A percentile compares a stretch with the other conserved stretches of the same genome.
Evolutionary conservation across 1,140 invertebrate genomes (phyloP).

Genomic region (Pseudomyrmex flavicornis): DNA sequence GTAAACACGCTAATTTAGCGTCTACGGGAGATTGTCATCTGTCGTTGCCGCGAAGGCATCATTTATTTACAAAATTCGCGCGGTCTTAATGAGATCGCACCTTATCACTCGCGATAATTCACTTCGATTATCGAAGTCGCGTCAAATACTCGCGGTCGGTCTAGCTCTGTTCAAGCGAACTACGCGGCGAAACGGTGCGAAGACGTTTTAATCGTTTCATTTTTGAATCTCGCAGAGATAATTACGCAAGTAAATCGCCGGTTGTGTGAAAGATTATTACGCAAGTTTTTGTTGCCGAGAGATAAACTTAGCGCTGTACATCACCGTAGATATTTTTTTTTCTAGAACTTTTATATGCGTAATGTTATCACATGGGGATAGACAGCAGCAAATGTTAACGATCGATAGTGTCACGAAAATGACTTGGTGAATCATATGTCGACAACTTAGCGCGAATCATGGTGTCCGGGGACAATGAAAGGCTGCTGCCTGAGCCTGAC

Average conservation of each 20-base stretch:
- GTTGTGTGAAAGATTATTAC: background rate
- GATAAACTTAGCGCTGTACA: background rate
- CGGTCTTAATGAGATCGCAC: conserved; percentile 3
- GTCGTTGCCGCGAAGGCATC: background rate
- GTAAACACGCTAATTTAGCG: background rate
- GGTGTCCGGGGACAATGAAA: conserved; percentile 81
- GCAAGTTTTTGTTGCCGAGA: background rate
- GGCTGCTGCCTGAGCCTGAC: conserved; percentile 87
- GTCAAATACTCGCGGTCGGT: conserved; percentile 53
- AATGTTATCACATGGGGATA: conserved; percentile 77
- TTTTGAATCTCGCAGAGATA: conserved; percentile 46
- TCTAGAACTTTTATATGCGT: conserved; percentile 45
- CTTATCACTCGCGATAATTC: conserved; percentile 14
- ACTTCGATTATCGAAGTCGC: conserved; percentile 66
- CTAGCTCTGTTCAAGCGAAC: conserved; percentile 64
- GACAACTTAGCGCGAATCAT: conserved; percentile 77
- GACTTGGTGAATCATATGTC: conserved; percentile 79
- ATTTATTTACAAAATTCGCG: conserved; percentile 29
- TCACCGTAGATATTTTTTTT: conserved; percentile 42
- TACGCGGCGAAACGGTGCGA: conserved; percentile 51
- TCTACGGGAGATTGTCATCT: background rate
- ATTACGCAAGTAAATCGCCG: conserved; percentile 1
- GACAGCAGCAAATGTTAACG: conserved; percentile 78
- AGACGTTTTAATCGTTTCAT: conserved; percentile 51
- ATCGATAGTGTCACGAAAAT: conserved; percentile 84